Conservation (phyloP, 2,113 vertebrate species). For the Probosciger aterrimus region DNA sequence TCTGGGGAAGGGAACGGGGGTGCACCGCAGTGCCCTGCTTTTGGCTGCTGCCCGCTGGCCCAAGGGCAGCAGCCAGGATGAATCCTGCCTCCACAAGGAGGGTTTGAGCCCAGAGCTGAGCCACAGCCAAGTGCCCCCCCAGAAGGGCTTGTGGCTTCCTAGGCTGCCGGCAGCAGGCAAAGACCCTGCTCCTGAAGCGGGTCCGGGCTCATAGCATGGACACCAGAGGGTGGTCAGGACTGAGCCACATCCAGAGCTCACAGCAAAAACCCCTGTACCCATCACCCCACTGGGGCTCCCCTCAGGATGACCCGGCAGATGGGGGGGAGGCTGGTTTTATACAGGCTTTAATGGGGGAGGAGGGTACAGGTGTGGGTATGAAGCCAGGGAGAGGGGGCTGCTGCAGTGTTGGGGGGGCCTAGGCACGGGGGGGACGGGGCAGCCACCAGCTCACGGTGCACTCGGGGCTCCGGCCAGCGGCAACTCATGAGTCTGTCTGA, state of each 20-base stretch:
- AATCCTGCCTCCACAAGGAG: background rate
- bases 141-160: background rate
- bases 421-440: background rate
- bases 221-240: accelerated
- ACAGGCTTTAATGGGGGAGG: background rate
- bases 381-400: background rate
- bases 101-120: background rate
- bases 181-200: background rate
- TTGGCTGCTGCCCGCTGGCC: background rate
- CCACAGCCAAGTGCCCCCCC: accelerated
- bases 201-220: background rate
- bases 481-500: background rate
- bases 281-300: accelerated
- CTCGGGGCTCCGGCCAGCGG: background rate
- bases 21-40: background rate
- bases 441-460: accelerated
- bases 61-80: accelerated
- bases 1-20: background rate
- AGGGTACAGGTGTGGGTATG: background rate
- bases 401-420: background rate
- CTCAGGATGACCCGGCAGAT: background rate
- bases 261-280: background rate
- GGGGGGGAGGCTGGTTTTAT: background rate
- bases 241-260: background rate
- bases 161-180: background rate